Conservation (phyloP, 2,113 vertebrate species). For the Chaenogobius annularis region DNA sequence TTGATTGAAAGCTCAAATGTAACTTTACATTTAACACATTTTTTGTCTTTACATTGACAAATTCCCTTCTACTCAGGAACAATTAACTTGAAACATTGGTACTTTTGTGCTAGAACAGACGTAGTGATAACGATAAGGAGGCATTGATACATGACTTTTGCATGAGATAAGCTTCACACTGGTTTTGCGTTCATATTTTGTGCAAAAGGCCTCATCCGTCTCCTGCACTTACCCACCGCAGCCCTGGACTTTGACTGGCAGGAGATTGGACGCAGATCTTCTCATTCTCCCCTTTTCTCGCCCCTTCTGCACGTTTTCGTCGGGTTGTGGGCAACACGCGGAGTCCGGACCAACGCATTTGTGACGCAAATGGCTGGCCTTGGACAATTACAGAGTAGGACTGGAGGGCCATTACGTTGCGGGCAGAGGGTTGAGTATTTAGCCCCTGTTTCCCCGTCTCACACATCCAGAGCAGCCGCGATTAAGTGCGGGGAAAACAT, state of each 20-base stretch:
- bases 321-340: constrained; percentile 62
- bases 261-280: constrained; percentile 44
- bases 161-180: constrained; percentile 18
- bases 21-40: no score
- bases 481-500: constrained; percentile 54
- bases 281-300: constrained; percentile 16
- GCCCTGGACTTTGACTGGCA: constrained; percentile 57
- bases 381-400: constrained; percentile 70
- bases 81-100: no score
- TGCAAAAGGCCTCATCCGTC: background rate
- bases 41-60: no score
- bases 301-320: constrained; percentile 54
- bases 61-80: no score
- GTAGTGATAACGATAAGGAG: no score
- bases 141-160: background rate
- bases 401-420: constrained; percentile 62
- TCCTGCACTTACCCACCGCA: constrained; percentile 44
- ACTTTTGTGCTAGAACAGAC: no score
- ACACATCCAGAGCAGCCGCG: constrained; percentile 65
- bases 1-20: no score
- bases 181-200: constrained; percentile 28
- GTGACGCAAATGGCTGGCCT: constrained; percentile 67
- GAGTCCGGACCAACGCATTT: constrained; percentile 59
- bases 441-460: constrained; percentile 59
- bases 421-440: constrained; percentile 73